Base-by-base conservation (phyloP, 2,113 vertebrate species). In the Menidia beryllina region DNA sequence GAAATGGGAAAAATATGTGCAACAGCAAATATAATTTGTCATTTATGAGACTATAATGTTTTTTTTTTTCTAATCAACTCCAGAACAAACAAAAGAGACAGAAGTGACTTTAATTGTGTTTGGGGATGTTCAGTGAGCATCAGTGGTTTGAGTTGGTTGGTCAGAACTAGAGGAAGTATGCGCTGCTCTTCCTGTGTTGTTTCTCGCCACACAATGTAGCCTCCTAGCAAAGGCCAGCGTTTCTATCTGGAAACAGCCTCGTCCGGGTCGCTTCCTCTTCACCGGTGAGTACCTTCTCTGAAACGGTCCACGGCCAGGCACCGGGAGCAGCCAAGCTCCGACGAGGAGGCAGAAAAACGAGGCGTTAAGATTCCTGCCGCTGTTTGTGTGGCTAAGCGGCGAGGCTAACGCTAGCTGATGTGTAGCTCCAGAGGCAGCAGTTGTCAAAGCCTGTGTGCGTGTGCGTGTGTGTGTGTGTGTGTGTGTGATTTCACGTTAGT, bases 121-220 rank as follows among this genome's bases (percentile, higher is more conserved):
- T 4, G 24, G 43, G 51, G 45, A 27, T 3, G 25, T 53, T 21
- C 4, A 58, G 34, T 23, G 5, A 25, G 5, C 21, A 20, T n/a
- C n/a, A 27, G 8, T 34, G 38, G 0, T 25, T 9, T 20, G 20
- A 17, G 26, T 67, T 73, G 86, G 49, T 88, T 88, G 85, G 83
- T 13, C 62, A 48, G 50, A 51, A 3, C 21, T 19, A 27, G 5
- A 38, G 87, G 89, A 88, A 87, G 72, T 84, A 27, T 5, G 9
- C 5, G 3, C 0, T n/a, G 25, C 19, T 27, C 50, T 79, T 88
- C 87, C 83, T 76, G 68, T 79, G 57, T 76, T 86, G 57, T 49
- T 75, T 61, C 26, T 75, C 56, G 12, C 39, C 23, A 13, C 21
- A 19, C 26, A 26, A 73, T 72, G 55, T 3, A 48, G 20, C 14